These are phyloP conservation scores for Paraplagusia blochii DNA, from an alignment of 2,113 vertebrate genomes.

Conservation along the genomic window DNA sequence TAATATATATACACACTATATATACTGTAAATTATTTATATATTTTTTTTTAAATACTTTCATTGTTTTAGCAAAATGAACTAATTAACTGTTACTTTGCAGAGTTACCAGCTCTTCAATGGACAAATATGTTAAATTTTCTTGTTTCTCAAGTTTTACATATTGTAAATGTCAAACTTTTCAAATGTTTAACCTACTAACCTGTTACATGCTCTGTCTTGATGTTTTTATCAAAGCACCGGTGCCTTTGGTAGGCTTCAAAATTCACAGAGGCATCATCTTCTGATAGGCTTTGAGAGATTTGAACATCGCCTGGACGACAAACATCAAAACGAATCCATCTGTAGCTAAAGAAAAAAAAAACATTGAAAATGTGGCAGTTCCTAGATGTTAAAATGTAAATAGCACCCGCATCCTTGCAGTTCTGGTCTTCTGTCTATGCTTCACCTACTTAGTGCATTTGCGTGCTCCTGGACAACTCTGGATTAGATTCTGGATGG, in stretches of 20 bases:
- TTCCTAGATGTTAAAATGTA: background rate
- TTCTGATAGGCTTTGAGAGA: slow-evolving; percentile 73
- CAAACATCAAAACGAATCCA: slow-evolving; percentile 88
- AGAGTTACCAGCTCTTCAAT: no score
- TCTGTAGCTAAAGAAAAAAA: slow-evolving; percentile 73
- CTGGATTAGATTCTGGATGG: slow-evolving; percentile 90
- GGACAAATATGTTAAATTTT: no score
- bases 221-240: slow-evolving; percentile 66
- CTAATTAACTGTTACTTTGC: no score
- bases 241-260: slow-evolving; percentile 82
- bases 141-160: no score
- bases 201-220: slow-evolving; percentile 66
- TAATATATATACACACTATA: no score
- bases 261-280: slow-evolving; percentile 79
- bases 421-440: background rate
- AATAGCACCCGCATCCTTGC: background rate
- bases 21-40: no score
- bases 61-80: no score
- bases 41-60: no score
- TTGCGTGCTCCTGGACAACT: slow-evolving; percentile 87
- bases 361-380: background rate
- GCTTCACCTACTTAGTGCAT: slow-evolving; percentile 77
- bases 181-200: background rate
- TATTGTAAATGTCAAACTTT: no score
- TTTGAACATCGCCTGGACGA: slow-evolving; percentile 75